phyloP scores from a whole-genome alignment of 2,797 vertebrate genomes.

The Luscinia luscinia region DNA sequence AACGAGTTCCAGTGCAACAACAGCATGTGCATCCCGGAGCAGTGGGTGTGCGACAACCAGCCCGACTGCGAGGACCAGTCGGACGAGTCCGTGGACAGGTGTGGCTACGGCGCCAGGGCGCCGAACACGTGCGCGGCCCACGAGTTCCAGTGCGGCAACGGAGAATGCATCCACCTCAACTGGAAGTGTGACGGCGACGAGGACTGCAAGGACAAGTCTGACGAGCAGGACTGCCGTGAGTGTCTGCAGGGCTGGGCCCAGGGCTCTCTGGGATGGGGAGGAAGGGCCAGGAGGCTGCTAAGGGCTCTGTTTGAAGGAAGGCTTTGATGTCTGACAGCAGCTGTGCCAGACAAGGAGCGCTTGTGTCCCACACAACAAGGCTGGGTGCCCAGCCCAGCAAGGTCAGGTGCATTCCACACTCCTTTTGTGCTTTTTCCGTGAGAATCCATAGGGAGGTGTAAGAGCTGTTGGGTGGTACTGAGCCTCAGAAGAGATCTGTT shows the following conservation, averaged over 20 bases:
- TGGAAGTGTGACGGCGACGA: slow-evolving; percentile 96
- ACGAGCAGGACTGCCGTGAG: slow-evolving; percentile 94
- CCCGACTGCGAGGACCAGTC: slow-evolving; percentile 92
- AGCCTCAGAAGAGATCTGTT: neutral
- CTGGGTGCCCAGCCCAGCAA: neutral
- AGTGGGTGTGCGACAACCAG: slow-evolving; percentile 96
- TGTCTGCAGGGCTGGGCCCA: neutral
- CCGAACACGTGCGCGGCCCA: slow-evolving; percentile 83
- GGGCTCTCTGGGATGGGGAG: neutral
- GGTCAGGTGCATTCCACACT: neutral
- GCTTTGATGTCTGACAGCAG: neutral
- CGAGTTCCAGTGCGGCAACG: slow-evolving; percentile 91
- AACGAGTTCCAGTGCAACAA: slow-evolving; percentile 92
- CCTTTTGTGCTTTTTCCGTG: neutral
- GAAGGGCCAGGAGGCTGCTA: neutral
- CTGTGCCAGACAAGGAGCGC: neutral
- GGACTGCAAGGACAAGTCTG: slow-evolving; percentile 98
- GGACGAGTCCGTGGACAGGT: slow-evolving; percentile 87
- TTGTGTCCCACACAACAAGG: neutral
- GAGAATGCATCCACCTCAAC: slow-evolving; percentile 90
- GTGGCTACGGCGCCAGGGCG: slow-evolving; percentile 81
- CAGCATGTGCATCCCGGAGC: slow-evolving; percentile 90
- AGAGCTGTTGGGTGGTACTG: neutral
- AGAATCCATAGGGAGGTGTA: neutral
- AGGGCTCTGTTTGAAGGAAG: neutral